Percentiles rank a stretch among this genome's conserved stretches.
Evolutionary conservation across 92 coral and sea anemone genomes (phyloP).

Genomic region (Chrysogorgia sp.): DNA sequence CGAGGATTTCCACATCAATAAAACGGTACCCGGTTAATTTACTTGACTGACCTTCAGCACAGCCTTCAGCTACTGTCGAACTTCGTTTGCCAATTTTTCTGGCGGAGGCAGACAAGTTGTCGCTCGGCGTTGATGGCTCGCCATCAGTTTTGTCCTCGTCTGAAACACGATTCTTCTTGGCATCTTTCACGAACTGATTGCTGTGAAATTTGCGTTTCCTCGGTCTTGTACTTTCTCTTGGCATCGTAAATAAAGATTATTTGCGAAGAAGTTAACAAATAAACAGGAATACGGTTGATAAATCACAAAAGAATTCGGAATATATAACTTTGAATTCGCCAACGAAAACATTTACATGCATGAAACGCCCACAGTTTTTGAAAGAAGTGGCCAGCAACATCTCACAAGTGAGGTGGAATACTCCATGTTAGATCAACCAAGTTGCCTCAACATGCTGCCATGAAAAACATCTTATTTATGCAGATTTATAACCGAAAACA

Average conservation of each 20-base stretch:
- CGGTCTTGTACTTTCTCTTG: neutral
- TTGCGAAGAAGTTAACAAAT: neutral
- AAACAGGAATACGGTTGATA: neutral
- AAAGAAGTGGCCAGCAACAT: neutral
- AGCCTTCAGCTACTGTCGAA: slow-evolving; percentile 4
- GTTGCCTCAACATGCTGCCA: neutral
- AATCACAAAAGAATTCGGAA: neutral
- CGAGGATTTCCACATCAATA: slow-evolving; percentile 51
- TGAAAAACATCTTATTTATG: too few species aligned
- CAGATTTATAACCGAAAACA: neutral
- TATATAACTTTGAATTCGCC: neutral
- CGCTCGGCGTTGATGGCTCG: neutral
- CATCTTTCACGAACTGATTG: neutral
- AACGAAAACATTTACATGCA: neutral
- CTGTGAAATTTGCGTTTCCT: slow-evolving; percentile 50
- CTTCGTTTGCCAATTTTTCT: slow-evolving; percentile 50
- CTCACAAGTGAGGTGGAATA: neutral
- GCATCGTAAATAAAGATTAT: slow-evolving; percentile 9
- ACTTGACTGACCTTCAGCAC: neutral
- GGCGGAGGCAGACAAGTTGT: slow-evolving; percentile 44
- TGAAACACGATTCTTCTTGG: slow-evolving; percentile 12
- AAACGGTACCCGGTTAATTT: slow-evolving; percentile 49
- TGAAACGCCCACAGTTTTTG: neutral
- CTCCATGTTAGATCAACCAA: slow-evolving; percentile 12
- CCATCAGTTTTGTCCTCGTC: slow-evolving; percentile 44